phyloP scores from a whole-genome alignment of 2,888 invertebrate species.

The Melanostoma mellinum region DNA sequence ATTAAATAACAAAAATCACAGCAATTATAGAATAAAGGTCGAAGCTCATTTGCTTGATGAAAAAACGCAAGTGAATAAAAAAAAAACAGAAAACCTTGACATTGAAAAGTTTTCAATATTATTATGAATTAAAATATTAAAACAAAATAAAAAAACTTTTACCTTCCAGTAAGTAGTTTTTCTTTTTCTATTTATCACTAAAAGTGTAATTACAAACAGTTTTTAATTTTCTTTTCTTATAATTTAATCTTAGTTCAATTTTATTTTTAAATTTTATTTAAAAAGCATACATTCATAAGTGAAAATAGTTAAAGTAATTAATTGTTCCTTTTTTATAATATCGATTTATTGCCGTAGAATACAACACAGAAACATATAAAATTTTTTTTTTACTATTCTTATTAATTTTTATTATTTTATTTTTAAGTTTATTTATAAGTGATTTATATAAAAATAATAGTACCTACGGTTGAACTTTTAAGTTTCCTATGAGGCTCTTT shows the following conservation, averaged over 20 bases:
- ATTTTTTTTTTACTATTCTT: slow-evolving; percentile 48
- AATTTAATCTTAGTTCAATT: slow-evolving; percentile 71
- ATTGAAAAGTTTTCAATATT: slow-evolving; percentile 49
- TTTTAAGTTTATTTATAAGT: slow-evolving; percentile 33
- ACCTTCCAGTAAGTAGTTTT: slow-evolving; percentile 78
- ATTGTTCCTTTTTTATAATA: slow-evolving; percentile 70
- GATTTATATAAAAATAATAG: slow-evolving; percentile 75
- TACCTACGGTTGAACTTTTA: slow-evolving; percentile 81
- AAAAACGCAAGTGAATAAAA: slow-evolving; percentile 81
- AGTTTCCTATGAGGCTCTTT: slow-evolving; percentile 82
- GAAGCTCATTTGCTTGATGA: slow-evolving; percentile 53
- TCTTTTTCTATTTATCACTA: slow-evolving; percentile 48
- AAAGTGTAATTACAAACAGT: slow-evolving; percentile 32
- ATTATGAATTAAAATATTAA: slow-evolving; percentile 38
- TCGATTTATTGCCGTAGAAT: slow-evolving; percentile 70
- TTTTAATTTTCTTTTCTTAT: slow-evolving; percentile 29
- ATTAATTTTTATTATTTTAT: slow-evolving; percentile 44
- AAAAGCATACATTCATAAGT: slow-evolving; percentile 62
- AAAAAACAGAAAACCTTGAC: slow-evolving; percentile 73
- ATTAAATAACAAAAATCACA: slow-evolving; percentile 74
- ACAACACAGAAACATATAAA: slow-evolving; percentile 63
- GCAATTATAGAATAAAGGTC: slow-evolving; percentile 59
- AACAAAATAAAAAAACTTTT: slow-evolving; percentile 74
- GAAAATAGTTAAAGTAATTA: slow-evolving; percentile 66
- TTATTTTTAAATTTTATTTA: slow-evolving; percentile 73